Conservation (phyloP, 2,888 invertebrate genomes). For the Lysandra bellargus region DNA sequence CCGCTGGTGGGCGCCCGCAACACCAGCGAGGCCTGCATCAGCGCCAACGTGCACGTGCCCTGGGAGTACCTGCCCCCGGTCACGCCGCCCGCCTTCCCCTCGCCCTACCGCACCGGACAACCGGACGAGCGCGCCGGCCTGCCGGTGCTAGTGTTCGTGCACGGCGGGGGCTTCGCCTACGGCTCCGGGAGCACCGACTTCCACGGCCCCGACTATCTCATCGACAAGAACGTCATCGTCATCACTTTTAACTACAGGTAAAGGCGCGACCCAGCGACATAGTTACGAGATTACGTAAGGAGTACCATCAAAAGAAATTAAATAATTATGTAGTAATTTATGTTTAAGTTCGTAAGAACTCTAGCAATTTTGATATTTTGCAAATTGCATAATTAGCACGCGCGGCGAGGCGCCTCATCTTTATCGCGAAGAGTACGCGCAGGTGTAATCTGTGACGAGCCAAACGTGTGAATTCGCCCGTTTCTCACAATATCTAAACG, state of each 20-base stretch:
- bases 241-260: constrained; percentile 75
- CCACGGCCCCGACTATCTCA: constrained; percentile 66
- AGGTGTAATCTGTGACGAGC: constrained; percentile 2
- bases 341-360: background rate
- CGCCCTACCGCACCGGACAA: constrained; percentile 43
- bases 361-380: background rate
- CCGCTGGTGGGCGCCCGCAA: constrained; percentile 49
- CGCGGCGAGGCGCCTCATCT: background rate
- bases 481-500: background rate
- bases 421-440: background rate
- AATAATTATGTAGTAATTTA: background rate
- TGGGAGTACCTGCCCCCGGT: constrained; percentile 46
- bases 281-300: background rate
- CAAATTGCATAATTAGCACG: background rate
- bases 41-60: constrained; percentile 68
- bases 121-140: constrained; percentile 44
- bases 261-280: constrained; percentile 19
- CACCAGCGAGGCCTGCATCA: constrained; percentile 64
- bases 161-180: constrained; percentile 70
- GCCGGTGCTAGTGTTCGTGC: constrained; percentile 68
- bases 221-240: constrained; percentile 61
- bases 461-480: background rate
- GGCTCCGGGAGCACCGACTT: constrained; percentile 68
- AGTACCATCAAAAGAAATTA: background rate
- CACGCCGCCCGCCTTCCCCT: constrained; percentile 40